Base-by-base conservation (phyloP, 2,113 vertebrate genomes). In the Sorex fumeus region DNA sequence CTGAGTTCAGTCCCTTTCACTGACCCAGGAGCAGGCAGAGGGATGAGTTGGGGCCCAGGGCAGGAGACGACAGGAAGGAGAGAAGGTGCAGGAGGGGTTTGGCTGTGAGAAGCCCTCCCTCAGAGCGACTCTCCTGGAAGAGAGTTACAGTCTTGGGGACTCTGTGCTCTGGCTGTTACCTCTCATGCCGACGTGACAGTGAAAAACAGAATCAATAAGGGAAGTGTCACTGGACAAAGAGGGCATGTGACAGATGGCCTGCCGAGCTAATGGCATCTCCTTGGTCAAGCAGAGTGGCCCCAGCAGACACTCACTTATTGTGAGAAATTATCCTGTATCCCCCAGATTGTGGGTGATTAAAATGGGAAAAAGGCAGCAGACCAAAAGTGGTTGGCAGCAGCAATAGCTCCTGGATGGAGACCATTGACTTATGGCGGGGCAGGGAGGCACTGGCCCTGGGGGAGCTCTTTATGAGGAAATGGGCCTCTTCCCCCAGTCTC, bases 51-150 rank as follows among this genome's bases (percentile, higher is more conserved):
- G 45, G 43, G 25, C 6, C 2, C 0, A 19, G 0, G 30, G 30
- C 62, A 76, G 34, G 30, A 23, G 19, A 66, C 0, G 5, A 1
- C 1, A 18, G 15, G 19, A 13, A 1, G 16, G 0, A 47, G 32
- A 18, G 23, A 9, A 27, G 36, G 53, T 32, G 16, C 25, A 12
- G 27, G 30, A 34, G 19, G 4, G 3, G 36, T 15, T 4, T 50
- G 47, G 13, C 47, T 12, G 47, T 50, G 9, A 50, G 18, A 21
- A 60, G 2, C 57, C 21, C 21, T 60, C 19, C 21, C 57, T 23
- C 19, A 60, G 57, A 60, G 57, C 8, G 57, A 23, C 57, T 60
- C 19, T 60, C 57, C 18, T 60, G 57, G 57, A 60, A 6, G 57
- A 60, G 8, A 66, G 64, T 66, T 10, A 66, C 21, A 11, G 27